Evolutionary conservation across 2,888 invertebrate genomes (phyloP).

Genomic region (Stenodema calcarata): DNA sequence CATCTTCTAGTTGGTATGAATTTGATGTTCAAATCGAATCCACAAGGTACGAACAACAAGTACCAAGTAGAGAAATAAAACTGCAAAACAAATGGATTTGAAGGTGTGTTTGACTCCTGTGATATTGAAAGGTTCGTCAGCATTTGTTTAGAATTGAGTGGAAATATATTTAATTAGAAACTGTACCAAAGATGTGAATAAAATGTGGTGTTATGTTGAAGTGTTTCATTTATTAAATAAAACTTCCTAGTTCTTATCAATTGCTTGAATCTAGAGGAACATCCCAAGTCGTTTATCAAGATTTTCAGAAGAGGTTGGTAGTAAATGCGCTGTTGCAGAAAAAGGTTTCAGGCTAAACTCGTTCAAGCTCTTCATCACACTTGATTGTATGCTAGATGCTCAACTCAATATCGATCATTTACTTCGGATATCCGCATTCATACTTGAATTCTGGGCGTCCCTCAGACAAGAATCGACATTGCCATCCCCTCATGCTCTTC

Average conservation of each 20-base stretch:
- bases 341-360: no score
- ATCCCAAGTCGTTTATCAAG: no score
- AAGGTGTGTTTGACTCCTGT: constrained; percentile 45
- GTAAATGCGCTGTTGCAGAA: no score
- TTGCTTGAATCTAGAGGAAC: no score
- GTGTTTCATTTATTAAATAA: background rate
- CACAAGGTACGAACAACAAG: background rate
- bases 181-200: constrained; percentile 49
- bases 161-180: constrained; percentile 45
- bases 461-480: no score
- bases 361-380: no score
- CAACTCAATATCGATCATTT: no score
- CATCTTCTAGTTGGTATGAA: background rate
- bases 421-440: no score
- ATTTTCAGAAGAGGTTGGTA: no score
- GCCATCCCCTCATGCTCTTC: no score
- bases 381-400: no score
- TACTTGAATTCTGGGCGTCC: no score
- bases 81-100: background rate
- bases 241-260: background rate
- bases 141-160: constrained; percentile 41
- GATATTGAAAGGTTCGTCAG: constrained; percentile 46
- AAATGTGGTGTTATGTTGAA: constrained; percentile 48
- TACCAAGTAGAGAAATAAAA: background rate
- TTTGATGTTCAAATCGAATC: background rate